Conservation (phyloP, 2,113 vertebrate species). For the Apistogramma diplotaenia region DNA sequence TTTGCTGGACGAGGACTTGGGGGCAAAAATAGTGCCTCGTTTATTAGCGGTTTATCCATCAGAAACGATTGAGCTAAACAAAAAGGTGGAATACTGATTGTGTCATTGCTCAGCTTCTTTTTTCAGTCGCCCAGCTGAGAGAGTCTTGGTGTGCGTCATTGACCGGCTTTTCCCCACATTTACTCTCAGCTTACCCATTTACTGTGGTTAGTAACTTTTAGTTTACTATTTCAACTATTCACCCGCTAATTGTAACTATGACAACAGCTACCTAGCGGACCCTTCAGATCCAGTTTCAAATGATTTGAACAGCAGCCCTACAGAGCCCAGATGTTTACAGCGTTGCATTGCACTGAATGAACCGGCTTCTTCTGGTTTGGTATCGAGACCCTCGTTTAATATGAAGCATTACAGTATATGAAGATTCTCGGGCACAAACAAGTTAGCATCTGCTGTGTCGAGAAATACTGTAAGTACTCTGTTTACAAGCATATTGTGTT, state of each 20-base stretch:
- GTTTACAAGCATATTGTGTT: conserved; percentile 39
- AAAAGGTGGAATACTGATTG: not conserved
- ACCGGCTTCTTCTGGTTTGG: not conserved
- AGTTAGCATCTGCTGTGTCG: conserved; percentile 1
- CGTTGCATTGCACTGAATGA: not conserved
- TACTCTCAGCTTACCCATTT: not conserved
- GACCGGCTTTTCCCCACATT: not conserved
- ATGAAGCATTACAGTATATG: not conserved
- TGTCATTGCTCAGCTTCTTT: not conserved
- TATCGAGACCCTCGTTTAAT: not conserved
- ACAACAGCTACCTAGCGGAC: not conserved
- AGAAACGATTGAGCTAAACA: not conserved
- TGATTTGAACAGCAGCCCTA: too few species aligned
- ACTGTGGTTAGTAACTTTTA: not conserved
- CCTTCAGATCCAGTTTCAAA: not conserved
- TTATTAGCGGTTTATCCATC: too few species aligned
- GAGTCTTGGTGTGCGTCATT: too few species aligned
- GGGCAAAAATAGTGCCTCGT: too few species aligned
- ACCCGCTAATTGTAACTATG: not conserved
- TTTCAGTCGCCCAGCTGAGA: not conserved
- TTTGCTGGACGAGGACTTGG: too few species aligned
- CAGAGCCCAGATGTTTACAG: not conserved
- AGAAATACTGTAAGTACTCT: conserved; percentile 11
- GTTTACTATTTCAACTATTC: not conserved
- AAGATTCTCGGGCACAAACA: not conserved